These are phyloP conservation scores for Agrochola litura DNA, from an alignment of 2,888 invertebrate species.

Conservation along the genomic window DNA sequence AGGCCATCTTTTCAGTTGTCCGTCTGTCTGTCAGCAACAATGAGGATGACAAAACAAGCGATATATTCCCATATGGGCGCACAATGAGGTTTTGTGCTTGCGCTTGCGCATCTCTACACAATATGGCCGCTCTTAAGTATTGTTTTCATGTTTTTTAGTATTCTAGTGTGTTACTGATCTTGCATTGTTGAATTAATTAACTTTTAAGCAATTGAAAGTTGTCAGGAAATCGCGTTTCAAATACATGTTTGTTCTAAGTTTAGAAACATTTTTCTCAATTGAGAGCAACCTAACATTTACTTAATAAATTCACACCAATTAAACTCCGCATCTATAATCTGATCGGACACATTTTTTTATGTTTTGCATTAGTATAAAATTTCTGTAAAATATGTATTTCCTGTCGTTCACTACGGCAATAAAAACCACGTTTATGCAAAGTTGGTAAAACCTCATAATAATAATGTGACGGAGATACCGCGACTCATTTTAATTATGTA, in stretches of 20 bases:
- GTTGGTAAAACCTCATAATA: constrained; percentile 44
- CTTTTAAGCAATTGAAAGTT: constrained; percentile 45
- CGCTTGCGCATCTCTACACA: constrained; percentile 74
- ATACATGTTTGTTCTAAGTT: constrained; percentile 4
- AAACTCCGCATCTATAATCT: constrained; percentile 40
- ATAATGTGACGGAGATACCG: constrained; percentile 37
- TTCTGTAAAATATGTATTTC: constrained; percentile 63
- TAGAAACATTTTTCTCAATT: constrained; percentile 30
- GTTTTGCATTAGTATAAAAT: constrained; percentile 58
- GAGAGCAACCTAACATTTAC: constrained; percentile 26
- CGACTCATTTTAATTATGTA: constrained; percentile 60
- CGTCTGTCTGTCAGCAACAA: constrained; percentile 87
- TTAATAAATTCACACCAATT: constrained; percentile 47
- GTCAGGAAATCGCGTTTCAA: background rate
- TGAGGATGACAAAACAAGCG: constrained; percentile 88
- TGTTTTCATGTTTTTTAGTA: constrained; percentile 78
- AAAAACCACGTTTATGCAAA: constrained; percentile 64
- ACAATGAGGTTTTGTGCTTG: constrained; percentile 85
- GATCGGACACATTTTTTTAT: constrained; percentile 47
- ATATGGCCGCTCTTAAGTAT: constrained; percentile 76
- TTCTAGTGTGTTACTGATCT: constrained; percentile 54
- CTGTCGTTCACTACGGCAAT: constrained; percentile 55
- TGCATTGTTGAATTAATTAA: constrained; percentile 59
- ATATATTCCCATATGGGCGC: constrained; percentile 89
- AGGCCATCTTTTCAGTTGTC: constrained; percentile 88